A percentile compares a stretch with the other conserved stretches of the same genome.
Conservation (phyloP, 2,113 vertebrate species). For the Phoxinus phoxinus region DNA sequence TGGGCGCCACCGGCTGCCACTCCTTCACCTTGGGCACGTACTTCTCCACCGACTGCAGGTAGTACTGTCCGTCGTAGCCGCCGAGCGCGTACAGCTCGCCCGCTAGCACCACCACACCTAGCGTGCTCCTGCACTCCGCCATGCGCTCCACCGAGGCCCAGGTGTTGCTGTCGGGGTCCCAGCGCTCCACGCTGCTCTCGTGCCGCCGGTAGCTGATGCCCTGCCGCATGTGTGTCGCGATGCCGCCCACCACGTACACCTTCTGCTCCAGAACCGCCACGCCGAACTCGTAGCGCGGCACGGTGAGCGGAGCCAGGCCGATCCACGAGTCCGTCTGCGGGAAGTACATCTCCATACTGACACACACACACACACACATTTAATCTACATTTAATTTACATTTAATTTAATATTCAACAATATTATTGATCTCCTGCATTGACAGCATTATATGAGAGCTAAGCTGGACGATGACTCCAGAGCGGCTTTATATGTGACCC, state of each 20-base stretch:
- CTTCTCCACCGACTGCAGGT: constrained; percentile 93
- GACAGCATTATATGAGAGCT: too few species aligned
- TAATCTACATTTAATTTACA: too few species aligned
- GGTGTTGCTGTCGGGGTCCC: constrained; percentile 95
- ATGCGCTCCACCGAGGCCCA: constrained; percentile 91
- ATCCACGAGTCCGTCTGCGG: constrained; percentile 98
- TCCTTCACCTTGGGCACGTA: constrained; percentile 92
- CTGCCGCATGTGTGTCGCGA: constrained; percentile 92
- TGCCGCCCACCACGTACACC: constrained; percentile 93
- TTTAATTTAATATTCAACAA: too few species aligned
- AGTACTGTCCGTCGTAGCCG: constrained; percentile 95
- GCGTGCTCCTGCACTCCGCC: constrained; percentile 92
- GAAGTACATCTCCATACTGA: constrained; percentile 97
- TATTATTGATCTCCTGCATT: too few species aligned
- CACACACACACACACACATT: constrained; percentile 6
- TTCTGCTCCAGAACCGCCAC: constrained; percentile 94
- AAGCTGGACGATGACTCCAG: too few species aligned
- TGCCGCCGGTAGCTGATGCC: constrained; percentile 91
- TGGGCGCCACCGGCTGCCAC: constrained; percentile 94
- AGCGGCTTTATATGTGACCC: too few species aligned
- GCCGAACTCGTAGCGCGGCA: constrained; percentile 94
- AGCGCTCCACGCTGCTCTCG: constrained; percentile 94
- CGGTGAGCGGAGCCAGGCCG: constrained; percentile 90
- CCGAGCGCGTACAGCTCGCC: constrained; percentile 95
- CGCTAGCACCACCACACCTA: constrained; percentile 89